Percentiles rank a stretch among this genome's conserved stretches.
phyloP scores from a whole-genome alignment of 2,888 invertebrate genomes.

The Litoditis marina region DNA sequence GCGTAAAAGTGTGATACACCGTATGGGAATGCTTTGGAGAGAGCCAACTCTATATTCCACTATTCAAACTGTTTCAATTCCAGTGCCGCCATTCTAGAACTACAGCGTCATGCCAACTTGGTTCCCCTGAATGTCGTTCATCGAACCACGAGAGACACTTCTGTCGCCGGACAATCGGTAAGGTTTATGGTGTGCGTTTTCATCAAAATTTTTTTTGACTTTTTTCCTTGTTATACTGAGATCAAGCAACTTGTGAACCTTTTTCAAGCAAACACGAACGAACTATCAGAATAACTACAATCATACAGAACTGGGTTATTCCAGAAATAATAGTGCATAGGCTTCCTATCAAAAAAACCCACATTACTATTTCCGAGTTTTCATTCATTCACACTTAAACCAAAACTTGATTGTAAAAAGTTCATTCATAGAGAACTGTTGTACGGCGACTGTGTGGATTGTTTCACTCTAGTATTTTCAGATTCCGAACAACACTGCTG shows the following conservation, averaged over 20 bases:
- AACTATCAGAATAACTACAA: constrained; percentile 21
- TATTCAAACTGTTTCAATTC: background rate
- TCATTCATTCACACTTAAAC: background rate
- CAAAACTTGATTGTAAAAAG: background rate
- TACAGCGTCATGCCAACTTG: constrained; percentile 33
- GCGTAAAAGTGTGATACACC: too few relatives aligned
- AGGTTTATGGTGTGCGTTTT: too few relatives aligned
- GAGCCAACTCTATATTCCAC: too few relatives aligned
- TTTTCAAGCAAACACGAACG: constrained; percentile 22
- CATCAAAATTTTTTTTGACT: background rate
- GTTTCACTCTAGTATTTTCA: constrained; percentile 29
- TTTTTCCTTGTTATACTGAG: background rate
- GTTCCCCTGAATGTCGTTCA: constrained; percentile 24
- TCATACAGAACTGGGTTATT: too few relatives aligned
- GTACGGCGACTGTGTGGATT: too few relatives aligned
- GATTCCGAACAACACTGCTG: too few relatives aligned
- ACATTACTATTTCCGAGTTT: too few relatives aligned
- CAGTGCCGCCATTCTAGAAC: constrained; percentile 27
- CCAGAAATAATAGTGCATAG: background rate
- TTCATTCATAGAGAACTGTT: too few relatives aligned
- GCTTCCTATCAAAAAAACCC: too few relatives aligned
- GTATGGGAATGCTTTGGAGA: too few relatives aligned
- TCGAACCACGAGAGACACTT: constrained; percentile 11
- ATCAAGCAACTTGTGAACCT: too few relatives aligned
- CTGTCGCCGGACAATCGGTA: constrained; percentile 7